phyloP scores from a whole-genome alignment of 2,113 vertebrate genomes.

The Coreoperca whiteheadi region DNA sequence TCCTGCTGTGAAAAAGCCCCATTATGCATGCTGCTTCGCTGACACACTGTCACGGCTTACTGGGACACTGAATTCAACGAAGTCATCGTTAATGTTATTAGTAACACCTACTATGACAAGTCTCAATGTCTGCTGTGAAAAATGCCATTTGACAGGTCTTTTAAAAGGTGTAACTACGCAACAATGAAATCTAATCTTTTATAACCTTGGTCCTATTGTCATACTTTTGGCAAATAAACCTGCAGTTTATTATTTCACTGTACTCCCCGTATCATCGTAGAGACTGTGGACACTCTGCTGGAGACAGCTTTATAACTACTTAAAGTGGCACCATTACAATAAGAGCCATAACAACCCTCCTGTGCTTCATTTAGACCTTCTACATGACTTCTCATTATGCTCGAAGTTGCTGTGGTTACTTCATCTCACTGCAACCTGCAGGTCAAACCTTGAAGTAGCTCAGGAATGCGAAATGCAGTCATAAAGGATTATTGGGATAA shows the following conservation, averaged over 20 bases:
- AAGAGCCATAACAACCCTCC: neutral
- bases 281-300: neutral
- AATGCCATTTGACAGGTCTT: neutral
- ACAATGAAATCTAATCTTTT: neutral
- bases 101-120: neutral
- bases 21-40: neutral
- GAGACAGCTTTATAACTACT: neutral
- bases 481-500: neutral
- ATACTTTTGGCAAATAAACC: neutral
- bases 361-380: neutral
- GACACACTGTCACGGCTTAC: neutral
- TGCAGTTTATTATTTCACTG: neutral
- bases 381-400: constrained; percentile 1
- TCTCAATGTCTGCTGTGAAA: neutral
- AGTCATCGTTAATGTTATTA: neutral
- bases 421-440: constrained; percentile 1
- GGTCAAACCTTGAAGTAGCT: neutral
- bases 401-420: constrained; percentile 18
- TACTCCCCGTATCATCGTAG: neutral
- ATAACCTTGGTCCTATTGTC: neutral
- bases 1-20: neutral
- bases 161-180: neutral
- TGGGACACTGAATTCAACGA: neutral
- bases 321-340: neutral
- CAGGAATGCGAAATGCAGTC: constrained; percentile 30